Evolutionary conservation across 2,113 vertebrate genomes (phyloP), one percentile per base, ranked within the genome.

Genomic region (Pseudois nayaur): DNA sequence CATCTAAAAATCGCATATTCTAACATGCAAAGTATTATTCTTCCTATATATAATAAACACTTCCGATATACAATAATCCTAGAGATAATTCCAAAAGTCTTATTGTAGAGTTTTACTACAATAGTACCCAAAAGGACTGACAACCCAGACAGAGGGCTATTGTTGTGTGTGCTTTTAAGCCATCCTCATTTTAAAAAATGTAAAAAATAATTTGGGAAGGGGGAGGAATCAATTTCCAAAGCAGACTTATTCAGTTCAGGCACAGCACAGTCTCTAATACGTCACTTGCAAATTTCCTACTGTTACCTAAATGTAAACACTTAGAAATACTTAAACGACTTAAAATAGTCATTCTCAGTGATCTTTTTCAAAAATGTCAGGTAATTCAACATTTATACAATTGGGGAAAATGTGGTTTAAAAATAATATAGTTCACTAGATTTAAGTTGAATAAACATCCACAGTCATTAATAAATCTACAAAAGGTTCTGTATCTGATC

Each of bases 261-360:
- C 74, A 82, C 5, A 94, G 45, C 36, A 91, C 50, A 89, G 21
- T 31, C 62, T 91, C 71, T 94, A 87, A 92, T 17, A 84, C 3
- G 52, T 76, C 52, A 86, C 9, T 52, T 87, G 14, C n/a, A 94
- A 40, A 52, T 59, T 95, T 96, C 67, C 84, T 84, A 78, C 17
- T 87, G 50, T 79, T 81, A 86, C 86, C 92, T 95, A 62, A 92
- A 94, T 29, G 12, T 43, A 82, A 87, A 92, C 74, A 94, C 50
- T 92, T 78, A 89, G 40, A 92, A 95, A 95, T 82, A 97, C 43
- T 97, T 81, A 94, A 85, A 60, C 17, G n/a, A 89, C 29, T 76
- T 83, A 33, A 97, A 50, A 59, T n/a, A 88, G 54, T 76, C 52
- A 87, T 83, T 93, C 88, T 78, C 74, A 92, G 33, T 29, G 92